Base-by-base conservation (phyloP, 2,888 invertebrate genomes). In the Ischnura elegans region DNA sequence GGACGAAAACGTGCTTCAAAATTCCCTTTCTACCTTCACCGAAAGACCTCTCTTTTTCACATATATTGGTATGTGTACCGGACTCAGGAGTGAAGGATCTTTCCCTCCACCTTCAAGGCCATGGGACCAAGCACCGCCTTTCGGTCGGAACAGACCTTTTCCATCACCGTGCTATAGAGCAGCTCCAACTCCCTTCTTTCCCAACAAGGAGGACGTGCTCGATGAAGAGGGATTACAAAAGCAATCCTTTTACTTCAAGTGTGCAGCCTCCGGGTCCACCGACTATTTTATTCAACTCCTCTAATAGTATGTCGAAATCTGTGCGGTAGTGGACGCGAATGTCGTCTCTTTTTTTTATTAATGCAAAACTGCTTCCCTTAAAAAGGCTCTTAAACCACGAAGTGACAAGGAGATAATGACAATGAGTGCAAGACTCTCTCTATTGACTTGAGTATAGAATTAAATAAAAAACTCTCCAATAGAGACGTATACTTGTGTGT, bases 131-230 rank as follows among this genome's bases (percentile, higher is more conserved):
- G 61, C n/a, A 45, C 42, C 61, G 42, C 43, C 76, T 90, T 42
- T 43, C 90, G 21, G 61, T 36, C 25, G 43, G 76, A n/a, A 36
- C 90, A 90, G n/a, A 61, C 42, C n/a, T 43, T 55, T 90, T 90
- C 90, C 90, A 90, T 90, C 90, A 90, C 90, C 90, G 90, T 25
- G 90, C 61, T 42, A 43, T 29, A 13, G 76, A 76, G n/a, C 6
- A n/a, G n/a, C n/a, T n/a, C n/a, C 19, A 51, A 51, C 13, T 19
- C 13, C 51, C 76, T 21, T 29, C 66, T 76, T 36, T 25, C 90
- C n/a, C 43, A 16, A 61, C 90, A 21, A 61, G 21, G 36, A 43
- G 55, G 55, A 42, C 43, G 43, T 29, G 21, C 16, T 13, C 36
- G 76, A 25, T 36, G 76, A 66, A n/a, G 43, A 90, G 46, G 61